phyloP scores from a whole-genome alignment of 92 coral and sea anemone species.

The Metridium senile region DNA sequence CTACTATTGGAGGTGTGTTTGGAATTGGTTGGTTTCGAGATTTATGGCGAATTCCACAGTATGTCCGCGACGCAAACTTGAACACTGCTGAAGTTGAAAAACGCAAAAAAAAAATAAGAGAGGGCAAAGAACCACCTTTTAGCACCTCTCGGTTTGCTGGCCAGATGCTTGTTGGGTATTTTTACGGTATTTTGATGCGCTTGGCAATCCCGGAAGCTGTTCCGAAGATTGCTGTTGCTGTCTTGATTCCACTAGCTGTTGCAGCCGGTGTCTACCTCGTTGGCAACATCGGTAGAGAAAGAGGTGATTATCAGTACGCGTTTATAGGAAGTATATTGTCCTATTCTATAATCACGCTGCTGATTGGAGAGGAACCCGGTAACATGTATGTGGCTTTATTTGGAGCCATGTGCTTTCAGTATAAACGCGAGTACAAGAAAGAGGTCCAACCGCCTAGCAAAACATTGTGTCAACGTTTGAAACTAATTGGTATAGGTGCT shows the following conservation, averaged over 20 bases:
- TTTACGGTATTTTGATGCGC: slow-evolving; percentile 89
- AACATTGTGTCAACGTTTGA: slow-evolving; percentile 79
- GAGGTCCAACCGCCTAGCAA: slow-evolving; percentile 50
- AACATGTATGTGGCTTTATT: slow-evolving; percentile 89
- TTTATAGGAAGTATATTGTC: slow-evolving; percentile 66
- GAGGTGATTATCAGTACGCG: slow-evolving; percentile 89
- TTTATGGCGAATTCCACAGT: slow-evolving; percentile 96
- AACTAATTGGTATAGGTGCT: slow-evolving; percentile 74
- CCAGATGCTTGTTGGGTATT: slow-evolving; percentile 96
- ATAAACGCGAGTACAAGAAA: slow-evolving; percentile 70
- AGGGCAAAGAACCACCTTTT: slow-evolving; percentile 82
- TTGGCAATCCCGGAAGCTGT: slow-evolving; percentile 88
- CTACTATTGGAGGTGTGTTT: slow-evolving; percentile 92
- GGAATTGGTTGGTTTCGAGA: slow-evolving; percentile 99
- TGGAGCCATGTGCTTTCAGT: slow-evolving; percentile 83
- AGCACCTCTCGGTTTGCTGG: slow-evolving; percentile 88
- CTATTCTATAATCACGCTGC: slow-evolving; percentile 62
- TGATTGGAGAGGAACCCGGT: slow-evolving; percentile 88
- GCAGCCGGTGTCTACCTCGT: slow-evolving; percentile 95
- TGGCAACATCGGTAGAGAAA: slow-evolving; percentile 94
- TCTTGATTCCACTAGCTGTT: slow-evolving; percentile 91
- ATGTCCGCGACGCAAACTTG: slow-evolving; percentile 95
- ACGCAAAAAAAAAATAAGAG: slow-evolving; percentile 69
- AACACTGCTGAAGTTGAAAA: slow-evolving; percentile 62
- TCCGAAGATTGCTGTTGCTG: slow-evolving; percentile 70